phyloP scores from a whole-genome alignment of 2,888 invertebrate species.

The Lapara coniferarum region DNA sequence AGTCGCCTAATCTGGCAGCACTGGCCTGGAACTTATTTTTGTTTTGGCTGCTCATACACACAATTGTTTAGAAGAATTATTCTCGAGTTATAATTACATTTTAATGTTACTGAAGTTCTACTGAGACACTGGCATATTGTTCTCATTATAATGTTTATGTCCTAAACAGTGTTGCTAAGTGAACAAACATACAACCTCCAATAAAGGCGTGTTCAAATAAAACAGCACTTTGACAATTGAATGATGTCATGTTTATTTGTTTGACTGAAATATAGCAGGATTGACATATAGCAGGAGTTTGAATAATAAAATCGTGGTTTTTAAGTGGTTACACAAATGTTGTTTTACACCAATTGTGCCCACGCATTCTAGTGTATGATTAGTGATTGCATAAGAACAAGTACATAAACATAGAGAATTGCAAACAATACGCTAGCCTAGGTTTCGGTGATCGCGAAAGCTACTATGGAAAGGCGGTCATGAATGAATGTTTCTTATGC shows the following conservation, averaged over 20 bases:
- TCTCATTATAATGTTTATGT: background rate
- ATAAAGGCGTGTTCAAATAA: conserved; percentile 27
- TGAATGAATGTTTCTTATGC: background rate
- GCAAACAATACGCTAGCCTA: background rate
- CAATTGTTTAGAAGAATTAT: too few relatives aligned
- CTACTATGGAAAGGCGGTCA: background rate
- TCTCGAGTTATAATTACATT: background rate
- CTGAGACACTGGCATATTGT: background rate
- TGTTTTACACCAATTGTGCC: conserved; percentile 19
- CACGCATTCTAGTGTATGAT: conserved; percentile 16
- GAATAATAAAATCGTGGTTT: conserved; percentile 26
- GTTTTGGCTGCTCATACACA: too few relatives aligned
- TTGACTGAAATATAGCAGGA: conserved; percentile 29
- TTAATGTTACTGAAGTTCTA: background rate
- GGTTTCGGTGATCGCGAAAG: background rate
- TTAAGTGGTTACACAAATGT: conserved; percentile 24
- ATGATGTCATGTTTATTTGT: conserved; percentile 30
- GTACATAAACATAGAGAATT: background rate
- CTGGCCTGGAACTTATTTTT: too few relatives aligned
- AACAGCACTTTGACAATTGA: conserved; percentile 24
- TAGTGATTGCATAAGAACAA: conserved; percentile 4
- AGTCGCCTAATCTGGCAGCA: too few relatives aligned
- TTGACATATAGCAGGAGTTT: conserved; percentile 20
- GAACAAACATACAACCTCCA: conserved; percentile 13
- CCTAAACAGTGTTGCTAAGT: conserved; percentile 17